Percentiles rank a stretch among this genome's conserved stretches.
Evolutionary conservation across 2,888 invertebrate genomes (phyloP).

Genomic region (Notodonta dromedarius): DNA sequence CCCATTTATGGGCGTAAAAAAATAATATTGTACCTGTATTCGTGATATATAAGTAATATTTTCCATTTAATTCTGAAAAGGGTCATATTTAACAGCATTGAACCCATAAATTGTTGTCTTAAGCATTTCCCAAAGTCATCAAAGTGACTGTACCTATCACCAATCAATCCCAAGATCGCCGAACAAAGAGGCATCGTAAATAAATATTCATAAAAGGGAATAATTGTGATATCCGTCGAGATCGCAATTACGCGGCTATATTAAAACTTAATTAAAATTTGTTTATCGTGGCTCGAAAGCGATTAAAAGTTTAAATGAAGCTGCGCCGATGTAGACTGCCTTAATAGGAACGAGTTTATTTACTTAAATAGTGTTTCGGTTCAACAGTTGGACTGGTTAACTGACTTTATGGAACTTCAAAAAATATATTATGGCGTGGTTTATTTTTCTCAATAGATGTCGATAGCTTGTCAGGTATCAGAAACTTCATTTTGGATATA

Average conservation of each 20-base stretch:
- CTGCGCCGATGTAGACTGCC: conserved; percentile 74
- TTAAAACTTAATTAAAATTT: conserved; percentile 84
- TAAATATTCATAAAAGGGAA: conserved; percentile 71
- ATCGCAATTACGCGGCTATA: conserved; percentile 82
- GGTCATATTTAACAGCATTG: no score
- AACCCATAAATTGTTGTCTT: no score
- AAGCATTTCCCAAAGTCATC: no score
- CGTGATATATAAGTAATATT: no score
- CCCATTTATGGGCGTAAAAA: no score
- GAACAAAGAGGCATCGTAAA: neutral
- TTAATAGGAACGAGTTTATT: conserved; percentile 76
- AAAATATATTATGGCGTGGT: no score
- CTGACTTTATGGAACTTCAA: conserved; percentile 35
- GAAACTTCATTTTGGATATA: neutral
- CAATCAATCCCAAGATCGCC: neutral
- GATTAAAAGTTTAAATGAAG: conserved; percentile 84
- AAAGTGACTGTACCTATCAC: no score
- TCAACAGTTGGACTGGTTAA: conserved; percentile 44
- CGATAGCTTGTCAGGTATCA: conserved; percentile 17
- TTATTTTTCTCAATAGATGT: no score
- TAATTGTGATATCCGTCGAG: conserved; percentile 75
- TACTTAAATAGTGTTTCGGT: conserved; percentile 71
- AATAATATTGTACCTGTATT: no score
- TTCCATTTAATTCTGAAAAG: no score
- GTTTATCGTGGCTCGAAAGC: conserved; percentile 82